Evolutionary conservation across 1,140 invertebrate genomes (phyloP).

Genomic region (Camponotus vicinus): DNA sequence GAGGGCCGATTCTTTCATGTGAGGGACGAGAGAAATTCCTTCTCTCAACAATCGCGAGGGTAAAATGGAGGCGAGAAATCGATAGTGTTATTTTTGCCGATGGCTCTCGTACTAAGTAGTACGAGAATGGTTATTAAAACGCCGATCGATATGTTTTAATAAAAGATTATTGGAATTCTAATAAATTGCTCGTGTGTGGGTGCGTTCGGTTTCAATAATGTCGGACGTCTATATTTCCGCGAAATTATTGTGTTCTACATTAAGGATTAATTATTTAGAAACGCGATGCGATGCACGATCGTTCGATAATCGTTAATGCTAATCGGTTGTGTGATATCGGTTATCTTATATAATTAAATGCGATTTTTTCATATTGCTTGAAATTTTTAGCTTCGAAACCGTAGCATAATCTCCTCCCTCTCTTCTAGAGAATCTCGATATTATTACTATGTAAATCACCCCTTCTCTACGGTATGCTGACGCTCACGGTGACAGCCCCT

Average conservation of each 20-base stretch:
- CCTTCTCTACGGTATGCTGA: constrained; percentile 78
- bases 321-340: neutral
- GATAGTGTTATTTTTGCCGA: constrained; percentile 49
- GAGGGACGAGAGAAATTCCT: constrained; percentile 66
- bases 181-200: neutral
- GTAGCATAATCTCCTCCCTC: constrained; percentile 47
- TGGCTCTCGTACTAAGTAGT: constrained; percentile 18
- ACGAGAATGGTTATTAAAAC: constrained; percentile 13
- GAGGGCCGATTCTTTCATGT: constrained; percentile 55
- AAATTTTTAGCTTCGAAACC: constrained; percentile 40
- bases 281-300: constrained; percentile 1
- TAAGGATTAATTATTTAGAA: neutral
- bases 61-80: constrained; percentile 62
- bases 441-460: constrained; percentile 86
- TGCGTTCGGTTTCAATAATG: neutral
- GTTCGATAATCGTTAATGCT: neutral
- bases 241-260: neutral
- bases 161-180: constrained; percentile 8
- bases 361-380: constrained; percentile 7
- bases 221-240: neutral
- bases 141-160: neutral
- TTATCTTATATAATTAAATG: neutral
- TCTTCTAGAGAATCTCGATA: constrained; percentile 77
- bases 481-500: constrained; percentile 84
- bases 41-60: constrained; percentile 51